Evolutionary conservation across 2,888 invertebrate species (phyloP).

Genomic region (Drosophila helvetica): DNA sequence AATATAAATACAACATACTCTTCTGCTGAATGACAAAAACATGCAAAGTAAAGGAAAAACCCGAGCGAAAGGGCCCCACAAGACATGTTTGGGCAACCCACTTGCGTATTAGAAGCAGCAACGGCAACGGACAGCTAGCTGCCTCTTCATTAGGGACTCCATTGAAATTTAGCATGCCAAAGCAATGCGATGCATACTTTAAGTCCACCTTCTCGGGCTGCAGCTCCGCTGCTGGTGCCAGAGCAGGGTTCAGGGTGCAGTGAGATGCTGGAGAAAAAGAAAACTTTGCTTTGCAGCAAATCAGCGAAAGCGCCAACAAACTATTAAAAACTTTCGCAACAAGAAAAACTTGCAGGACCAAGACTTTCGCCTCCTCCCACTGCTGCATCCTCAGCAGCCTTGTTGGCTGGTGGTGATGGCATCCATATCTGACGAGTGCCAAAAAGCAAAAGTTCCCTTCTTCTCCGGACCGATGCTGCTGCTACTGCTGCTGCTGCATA

Average conservation of each 20-base stretch:
- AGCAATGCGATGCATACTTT: conserved; percentile 39
- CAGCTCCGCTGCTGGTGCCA: not conserved
- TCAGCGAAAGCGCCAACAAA: conserved; percentile 78
- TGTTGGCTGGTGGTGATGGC: conserved; percentile 47
- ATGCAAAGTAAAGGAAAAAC: no score
- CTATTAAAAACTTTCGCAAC: conserved; percentile 75
- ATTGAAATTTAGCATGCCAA: conserved; percentile 41
- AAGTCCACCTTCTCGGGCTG: conserved; percentile 21
- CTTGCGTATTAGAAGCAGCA: conserved; percentile 33
- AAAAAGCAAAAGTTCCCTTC: conserved; percentile 73
- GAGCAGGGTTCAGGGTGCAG: not conserved
- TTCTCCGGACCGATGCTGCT: conserved; percentile 4
- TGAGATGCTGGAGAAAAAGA: conserved; percentile 20
- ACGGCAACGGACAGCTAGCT: conserved; percentile 12
- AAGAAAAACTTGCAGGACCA: conserved; percentile 67
- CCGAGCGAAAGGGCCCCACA: not conserved
- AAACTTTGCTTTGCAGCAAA: conserved; percentile 69
- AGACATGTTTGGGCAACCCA: conserved; percentile 30
- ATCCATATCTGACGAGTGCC: conserved; percentile 79
- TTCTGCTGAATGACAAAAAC: no score
- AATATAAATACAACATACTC: no score
- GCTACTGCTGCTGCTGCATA: conserved; percentile 49
- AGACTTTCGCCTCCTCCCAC: conserved; percentile 52
- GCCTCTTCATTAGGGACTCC: conserved; percentile 43
- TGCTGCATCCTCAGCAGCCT: conserved; percentile 33